phyloP scores from a whole-genome alignment of 2,113 vertebrate genomes.

The Todiramphus saurophagus region DNA sequence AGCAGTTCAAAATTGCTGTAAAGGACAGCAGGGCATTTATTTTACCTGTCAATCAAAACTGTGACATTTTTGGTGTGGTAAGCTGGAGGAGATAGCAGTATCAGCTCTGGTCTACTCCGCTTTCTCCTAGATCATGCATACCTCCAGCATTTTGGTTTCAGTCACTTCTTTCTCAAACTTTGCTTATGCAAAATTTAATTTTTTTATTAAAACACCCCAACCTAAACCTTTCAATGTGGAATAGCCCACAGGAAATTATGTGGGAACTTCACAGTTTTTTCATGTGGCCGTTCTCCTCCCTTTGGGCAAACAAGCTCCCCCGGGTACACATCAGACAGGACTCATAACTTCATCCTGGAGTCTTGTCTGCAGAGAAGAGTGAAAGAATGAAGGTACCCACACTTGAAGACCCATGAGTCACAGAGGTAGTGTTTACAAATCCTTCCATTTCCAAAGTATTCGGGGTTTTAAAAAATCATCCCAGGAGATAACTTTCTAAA shows the following conservation, averaged over 20 bases:
- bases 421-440: background rate
- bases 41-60: background rate
- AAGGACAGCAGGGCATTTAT: background rate
- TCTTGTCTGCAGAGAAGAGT: background rate
- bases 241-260: background rate
- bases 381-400: background rate
- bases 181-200: background rate
- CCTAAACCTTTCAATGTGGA: background rate
- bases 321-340: background rate
- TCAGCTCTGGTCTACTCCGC: background rate
- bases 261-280: background rate
- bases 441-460: background rate
- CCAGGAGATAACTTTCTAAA: background rate
- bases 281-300: background rate
- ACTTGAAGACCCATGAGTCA: background rate
- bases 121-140: background rate
- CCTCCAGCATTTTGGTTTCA: background rate
- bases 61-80: background rate
- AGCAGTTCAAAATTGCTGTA: background rate
- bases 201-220: background rate
- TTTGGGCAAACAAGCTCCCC: background rate
- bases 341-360: background rate
- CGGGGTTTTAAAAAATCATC: background rate
- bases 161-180: background rate
- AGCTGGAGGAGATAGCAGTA: background rate